A percentile compares a stretch with the other conserved stretches of the same genome.
phyloP scores from a whole-genome alignment of 2,113 vertebrate genomes.

The Fregata magnificens region DNA sequence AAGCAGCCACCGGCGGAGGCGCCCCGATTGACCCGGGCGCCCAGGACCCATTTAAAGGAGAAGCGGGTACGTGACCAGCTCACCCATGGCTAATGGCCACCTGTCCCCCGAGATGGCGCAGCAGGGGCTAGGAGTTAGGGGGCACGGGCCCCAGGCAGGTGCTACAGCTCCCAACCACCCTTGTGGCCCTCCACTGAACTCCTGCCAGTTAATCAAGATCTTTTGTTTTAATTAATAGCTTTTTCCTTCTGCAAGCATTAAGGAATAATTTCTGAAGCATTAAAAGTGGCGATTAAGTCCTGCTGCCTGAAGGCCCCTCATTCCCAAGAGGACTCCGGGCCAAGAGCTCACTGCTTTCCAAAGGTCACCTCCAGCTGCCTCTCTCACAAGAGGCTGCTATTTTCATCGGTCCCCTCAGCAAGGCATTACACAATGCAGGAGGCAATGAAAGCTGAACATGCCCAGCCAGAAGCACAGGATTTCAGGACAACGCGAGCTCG shows the following conservation, averaged over 20 bases:
- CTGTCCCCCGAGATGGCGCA: rapidly evolving
- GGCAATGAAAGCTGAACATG: background rate
- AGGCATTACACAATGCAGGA: background rate
- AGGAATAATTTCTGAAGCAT: background rate
- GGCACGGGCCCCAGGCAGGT: rapidly evolving
- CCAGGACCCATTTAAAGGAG: background rate
- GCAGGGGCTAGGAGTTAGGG: too few species aligned
- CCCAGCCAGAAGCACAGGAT: background rate
- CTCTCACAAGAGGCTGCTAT: background rate
- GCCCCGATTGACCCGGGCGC: rapidly evolving
- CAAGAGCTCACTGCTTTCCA: background rate
- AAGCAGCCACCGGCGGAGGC: rapidly evolving
- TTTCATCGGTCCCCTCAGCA: background rate
- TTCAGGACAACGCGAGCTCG: rapidly evolving
- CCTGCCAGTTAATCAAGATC: background rate
- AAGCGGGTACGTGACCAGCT: background rate
- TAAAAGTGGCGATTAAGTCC: background rate
- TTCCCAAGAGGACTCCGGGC: background rate
- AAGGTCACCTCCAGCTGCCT: background rate
- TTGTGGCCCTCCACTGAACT: background rate
- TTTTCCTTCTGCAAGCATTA: background rate
- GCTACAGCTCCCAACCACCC: background rate
- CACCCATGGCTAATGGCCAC: rapidly evolving
- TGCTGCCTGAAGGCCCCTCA: background rate
- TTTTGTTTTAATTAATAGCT: background rate